Conservation (phyloP, 2,888 invertebrate genomes). For the Tinea trinotella region DNA sequence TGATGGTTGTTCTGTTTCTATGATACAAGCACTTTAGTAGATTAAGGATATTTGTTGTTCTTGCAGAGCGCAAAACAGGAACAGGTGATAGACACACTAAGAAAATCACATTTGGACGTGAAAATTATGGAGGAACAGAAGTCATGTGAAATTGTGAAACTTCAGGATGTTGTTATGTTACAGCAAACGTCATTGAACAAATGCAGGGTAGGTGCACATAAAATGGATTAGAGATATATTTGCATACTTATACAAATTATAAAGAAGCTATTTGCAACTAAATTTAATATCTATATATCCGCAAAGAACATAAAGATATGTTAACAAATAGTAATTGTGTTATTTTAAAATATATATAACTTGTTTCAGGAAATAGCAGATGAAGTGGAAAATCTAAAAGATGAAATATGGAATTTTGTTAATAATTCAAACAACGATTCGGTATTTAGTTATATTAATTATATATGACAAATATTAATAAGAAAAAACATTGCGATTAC, state of each 20-base stretch:
- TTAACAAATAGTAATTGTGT: too few species aligned
- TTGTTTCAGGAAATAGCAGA: constrained; percentile 47
- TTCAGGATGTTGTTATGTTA: constrained; percentile 36
- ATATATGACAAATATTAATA: too few species aligned
- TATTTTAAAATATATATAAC: neutral
- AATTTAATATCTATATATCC: too few species aligned
- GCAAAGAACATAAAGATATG: too few species aligned
- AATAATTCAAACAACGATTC: constrained; percentile 58
- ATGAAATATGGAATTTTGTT: constrained; percentile 52
- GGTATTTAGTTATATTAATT: too few species aligned
- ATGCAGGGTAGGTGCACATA: constrained; percentile 43
- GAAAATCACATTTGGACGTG: constrained; percentile 45
- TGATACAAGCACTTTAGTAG: too few species aligned
- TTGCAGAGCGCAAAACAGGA: constrained; percentile 56
- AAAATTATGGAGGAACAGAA: constrained; percentile 42
- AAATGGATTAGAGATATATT: too few species aligned
- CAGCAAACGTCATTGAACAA: constrained; percentile 43
- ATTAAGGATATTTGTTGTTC: constrained; percentile 3
- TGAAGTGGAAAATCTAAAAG: constrained; percentile 53
- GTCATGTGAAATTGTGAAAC: constrained; percentile 33
- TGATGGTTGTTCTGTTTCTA: too few species aligned
- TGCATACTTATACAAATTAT: too few species aligned
- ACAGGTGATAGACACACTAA: constrained; percentile 46
- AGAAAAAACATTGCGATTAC: too few species aligned
- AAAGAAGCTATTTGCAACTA: too few species aligned